These are phyloP conservation scores for Drosophila eugracilis DNA, from an alignment of 1,140 invertebrate species.

Conservation along the genomic window DNA sequence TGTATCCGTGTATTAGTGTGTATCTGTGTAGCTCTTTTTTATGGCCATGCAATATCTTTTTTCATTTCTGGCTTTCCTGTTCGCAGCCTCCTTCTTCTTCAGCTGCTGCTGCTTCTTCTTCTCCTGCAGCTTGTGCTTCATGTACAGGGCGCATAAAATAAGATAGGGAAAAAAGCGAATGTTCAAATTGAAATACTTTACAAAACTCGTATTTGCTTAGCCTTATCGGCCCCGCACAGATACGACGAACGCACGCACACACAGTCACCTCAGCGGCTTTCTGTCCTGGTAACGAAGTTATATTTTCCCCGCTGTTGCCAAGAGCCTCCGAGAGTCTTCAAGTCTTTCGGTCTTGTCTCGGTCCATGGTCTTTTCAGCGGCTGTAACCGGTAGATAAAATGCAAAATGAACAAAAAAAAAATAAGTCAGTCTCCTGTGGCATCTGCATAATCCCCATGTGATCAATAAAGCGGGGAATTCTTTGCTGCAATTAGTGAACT, in stretches of 20 bases:
- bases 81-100: slow-evolving; percentile 26
- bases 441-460: slow-evolving; percentile 38
- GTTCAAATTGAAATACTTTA: slow-evolving; percentile 77
- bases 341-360: slow-evolving; percentile 28
- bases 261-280: slow-evolving; percentile 24
- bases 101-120: slow-evolving; percentile 21
- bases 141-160: slow-evolving; percentile 54
- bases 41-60: slow-evolving; percentile 70
- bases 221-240: slow-evolving; percentile 54
- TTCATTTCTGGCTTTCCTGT: slow-evolving; percentile 65
- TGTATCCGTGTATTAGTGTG: slow-evolving; percentile 44
- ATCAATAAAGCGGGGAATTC: slow-evolving; percentile 28
- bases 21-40: slow-evolving; percentile 43
- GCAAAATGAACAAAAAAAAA: slow-evolving; percentile 13
- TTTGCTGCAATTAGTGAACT: slow-evolving; percentile 28
- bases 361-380: slow-evolving; percentile 4
- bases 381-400: slow-evolving; percentile 43
- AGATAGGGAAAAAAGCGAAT: slow-evolving; percentile 58
- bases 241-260: slow-evolving; percentile 19
- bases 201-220: slow-evolving; percentile 79
- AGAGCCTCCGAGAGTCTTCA: slow-evolving; percentile 37
- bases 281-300: slow-evolving; percentile 33
- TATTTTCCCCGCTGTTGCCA: slow-evolving; percentile 58
- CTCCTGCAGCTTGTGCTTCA: slow-evolving; percentile 41
- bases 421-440: slow-evolving; percentile 1